These are phyloP conservation scores for Volucella inflata DNA, from an alignment of 2,888 invertebrate species.

Conservation along the genomic window DNA sequence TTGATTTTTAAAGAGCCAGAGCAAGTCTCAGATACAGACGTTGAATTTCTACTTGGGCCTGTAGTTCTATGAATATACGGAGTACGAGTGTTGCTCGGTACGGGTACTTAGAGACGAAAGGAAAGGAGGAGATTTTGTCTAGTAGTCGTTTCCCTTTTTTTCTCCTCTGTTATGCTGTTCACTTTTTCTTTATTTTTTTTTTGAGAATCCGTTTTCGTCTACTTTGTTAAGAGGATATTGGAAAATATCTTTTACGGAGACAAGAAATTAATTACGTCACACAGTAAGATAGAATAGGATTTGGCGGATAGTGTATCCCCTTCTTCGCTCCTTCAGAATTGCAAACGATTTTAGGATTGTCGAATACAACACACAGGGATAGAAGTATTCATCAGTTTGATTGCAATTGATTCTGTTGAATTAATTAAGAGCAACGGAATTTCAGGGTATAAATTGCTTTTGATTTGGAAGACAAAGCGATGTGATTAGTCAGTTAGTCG, in stretches of 20 bases:
- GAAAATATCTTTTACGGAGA: constrained; percentile 29
- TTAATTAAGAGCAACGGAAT: constrained; percentile 30
- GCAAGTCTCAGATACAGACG: background rate
- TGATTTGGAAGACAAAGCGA: constrained; percentile 38
- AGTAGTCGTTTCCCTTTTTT: constrained; percentile 2
- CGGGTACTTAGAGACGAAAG: constrained; percentile 14
- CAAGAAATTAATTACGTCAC: constrained; percentile 51
- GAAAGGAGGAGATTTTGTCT: constrained; percentile 51
- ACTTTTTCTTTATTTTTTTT: background rate
- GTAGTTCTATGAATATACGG: no score
- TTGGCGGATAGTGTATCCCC: constrained; percentile 12
- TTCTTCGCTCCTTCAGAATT: background rate
- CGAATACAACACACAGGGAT: constrained; percentile 4
- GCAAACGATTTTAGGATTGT: constrained; percentile 31
- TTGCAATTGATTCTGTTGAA: constrained; percentile 63
- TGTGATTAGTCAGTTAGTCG: constrained; percentile 23
- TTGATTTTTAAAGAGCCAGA: background rate
- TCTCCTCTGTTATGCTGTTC: constrained; percentile 24
- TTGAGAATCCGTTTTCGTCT: constrained; percentile 1
- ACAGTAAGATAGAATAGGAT: constrained; percentile 21
- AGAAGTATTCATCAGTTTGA: constrained; percentile 47
- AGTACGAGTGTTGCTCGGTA: no score
- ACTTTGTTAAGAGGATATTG: constrained; percentile 33
- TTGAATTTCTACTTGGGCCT: constrained; percentile 55
- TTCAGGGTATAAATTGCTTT: constrained; percentile 35